Evolutionary conservation across 2,113 vertebrate species (phyloP).

Genomic region (Rhinolophus sinicus): DNA sequence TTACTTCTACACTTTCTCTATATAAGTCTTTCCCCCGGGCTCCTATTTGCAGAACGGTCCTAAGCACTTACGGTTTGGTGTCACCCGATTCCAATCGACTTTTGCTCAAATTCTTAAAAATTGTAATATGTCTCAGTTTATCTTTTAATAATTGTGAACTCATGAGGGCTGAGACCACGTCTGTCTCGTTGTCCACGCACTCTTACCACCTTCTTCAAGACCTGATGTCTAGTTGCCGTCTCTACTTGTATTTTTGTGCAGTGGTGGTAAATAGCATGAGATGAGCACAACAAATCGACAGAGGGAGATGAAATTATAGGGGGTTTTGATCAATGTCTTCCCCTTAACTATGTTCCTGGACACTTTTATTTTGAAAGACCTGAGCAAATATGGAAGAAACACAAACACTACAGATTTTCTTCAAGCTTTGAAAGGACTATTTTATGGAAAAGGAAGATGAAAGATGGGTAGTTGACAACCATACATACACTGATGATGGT

Average conservation of each 20-base stretch:
- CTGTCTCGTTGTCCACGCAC: neutral
- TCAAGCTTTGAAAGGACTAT: neutral
- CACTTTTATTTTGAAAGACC: neutral
- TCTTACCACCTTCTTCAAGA: neutral
- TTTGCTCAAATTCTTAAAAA: neutral
- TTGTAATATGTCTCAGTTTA: neutral
- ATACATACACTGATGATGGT: neutral
- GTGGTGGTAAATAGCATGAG: neutral
- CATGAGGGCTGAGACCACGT: neutral
- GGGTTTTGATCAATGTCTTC: neutral
- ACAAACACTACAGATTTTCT: neutral
- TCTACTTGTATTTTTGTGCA: neutral
- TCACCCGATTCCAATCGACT: neutral
- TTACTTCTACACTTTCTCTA: neutral
- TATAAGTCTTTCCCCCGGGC: neutral
- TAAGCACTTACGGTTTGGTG: neutral
- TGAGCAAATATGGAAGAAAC: neutral
- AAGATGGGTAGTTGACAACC: neutral
- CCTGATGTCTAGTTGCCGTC: neutral
- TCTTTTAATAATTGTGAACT: neutral
- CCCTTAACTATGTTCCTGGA: neutral
- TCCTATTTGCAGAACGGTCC: neutral
- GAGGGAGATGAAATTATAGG: neutral
- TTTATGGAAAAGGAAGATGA: slow-evolving; percentile 4
- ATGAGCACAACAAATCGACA: neutral